phyloP scores from a whole-genome alignment of 1,140 invertebrate genomes.

The Pissodes strobi region DNA sequence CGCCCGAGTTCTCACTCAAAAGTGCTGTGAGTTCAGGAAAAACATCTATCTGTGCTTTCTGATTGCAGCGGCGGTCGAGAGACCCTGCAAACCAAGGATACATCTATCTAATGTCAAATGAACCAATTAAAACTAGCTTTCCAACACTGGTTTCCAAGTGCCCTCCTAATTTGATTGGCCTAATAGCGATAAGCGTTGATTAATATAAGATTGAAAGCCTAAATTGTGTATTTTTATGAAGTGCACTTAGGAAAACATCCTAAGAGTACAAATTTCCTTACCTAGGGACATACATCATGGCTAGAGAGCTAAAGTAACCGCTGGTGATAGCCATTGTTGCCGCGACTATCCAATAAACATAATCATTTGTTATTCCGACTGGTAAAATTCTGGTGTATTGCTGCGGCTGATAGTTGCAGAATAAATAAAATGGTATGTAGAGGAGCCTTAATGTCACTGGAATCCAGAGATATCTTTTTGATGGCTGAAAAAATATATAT shows the following conservation, averaged over 20 bases:
- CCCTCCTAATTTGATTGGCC: too few relatives aligned
- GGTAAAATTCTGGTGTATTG: constrained; percentile 62
- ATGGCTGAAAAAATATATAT: constrained; percentile 76
- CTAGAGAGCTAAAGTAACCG: constrained; percentile 89
- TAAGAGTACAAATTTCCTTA: constrained; percentile 66
- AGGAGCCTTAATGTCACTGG: constrained; percentile 78
- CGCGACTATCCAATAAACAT: constrained; percentile 77
- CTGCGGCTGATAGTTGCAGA: constrained; percentile 81
- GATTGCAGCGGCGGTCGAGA: too few relatives aligned
- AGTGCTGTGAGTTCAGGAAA: too few relatives aligned
- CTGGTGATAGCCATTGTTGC: constrained; percentile 81
- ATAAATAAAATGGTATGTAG: constrained; percentile 87
- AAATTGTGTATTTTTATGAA: not conserved
- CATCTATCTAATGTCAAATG: too few relatives aligned
- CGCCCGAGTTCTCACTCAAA: too few relatives aligned
- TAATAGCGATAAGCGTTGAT: constrained; percentile 53
- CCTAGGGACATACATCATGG: constrained; percentile 97
- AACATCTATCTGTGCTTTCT: too few relatives aligned
- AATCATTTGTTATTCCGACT: constrained; percentile 82
- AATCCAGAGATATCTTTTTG: constrained; percentile 76
- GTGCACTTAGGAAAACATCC: constrained; percentile 91
- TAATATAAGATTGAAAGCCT: not conserved
- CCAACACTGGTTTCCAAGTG: too few relatives aligned
- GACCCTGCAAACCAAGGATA: too few relatives aligned
- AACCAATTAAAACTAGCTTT: too few relatives aligned